These are phyloP conservation scores for Chrysaora quinquecirrha DNA, from an alignment of 30 jellyfish, hydroid and myxozoan species.

Conservation along the genomic window DNA sequence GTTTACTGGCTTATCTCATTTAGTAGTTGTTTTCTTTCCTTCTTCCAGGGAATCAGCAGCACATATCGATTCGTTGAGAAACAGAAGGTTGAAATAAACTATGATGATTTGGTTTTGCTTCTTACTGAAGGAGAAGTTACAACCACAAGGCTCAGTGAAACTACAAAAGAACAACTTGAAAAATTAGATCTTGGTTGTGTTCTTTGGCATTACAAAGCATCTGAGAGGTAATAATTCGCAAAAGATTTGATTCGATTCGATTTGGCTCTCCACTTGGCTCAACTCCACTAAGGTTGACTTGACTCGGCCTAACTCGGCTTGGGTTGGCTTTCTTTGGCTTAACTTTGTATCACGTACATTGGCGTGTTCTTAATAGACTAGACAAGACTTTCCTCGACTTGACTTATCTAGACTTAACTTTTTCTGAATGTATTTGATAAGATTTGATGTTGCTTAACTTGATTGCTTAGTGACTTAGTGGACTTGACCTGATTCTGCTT, in stretches of 20 bases:
- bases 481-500: no score
- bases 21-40: conserved; percentile 25
- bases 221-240: neutral
- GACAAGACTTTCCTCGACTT: neutral
- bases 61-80: conserved; percentile 21
- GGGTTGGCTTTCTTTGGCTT: conserved; percentile 1
- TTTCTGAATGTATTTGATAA: no score
- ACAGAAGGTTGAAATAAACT: conserved; percentile 63
- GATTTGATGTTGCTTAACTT: no score
- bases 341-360: neutral
- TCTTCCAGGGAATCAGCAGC: neutral
- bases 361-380: neutral
- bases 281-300: no score
- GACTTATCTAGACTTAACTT: neutral
- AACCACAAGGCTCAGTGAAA: conserved; percentile 21
- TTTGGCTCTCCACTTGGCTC: neutral
- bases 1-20: neutral
- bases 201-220: conserved; percentile 75
- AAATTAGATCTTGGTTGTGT: conserved; percentile 70
- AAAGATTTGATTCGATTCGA: no score
- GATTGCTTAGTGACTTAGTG: no score
- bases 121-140: conserved; percentile 56
- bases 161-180: conserved; percentile 40
- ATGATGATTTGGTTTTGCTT: conserved; percentile 61
- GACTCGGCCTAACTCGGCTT: neutral